Percentiles rank a stretch among this genome's conserved stretches.
Evolutionary conservation across 2,113 vertebrate genomes (phyloP).

Genomic region (Phocoena sinus): DNA sequence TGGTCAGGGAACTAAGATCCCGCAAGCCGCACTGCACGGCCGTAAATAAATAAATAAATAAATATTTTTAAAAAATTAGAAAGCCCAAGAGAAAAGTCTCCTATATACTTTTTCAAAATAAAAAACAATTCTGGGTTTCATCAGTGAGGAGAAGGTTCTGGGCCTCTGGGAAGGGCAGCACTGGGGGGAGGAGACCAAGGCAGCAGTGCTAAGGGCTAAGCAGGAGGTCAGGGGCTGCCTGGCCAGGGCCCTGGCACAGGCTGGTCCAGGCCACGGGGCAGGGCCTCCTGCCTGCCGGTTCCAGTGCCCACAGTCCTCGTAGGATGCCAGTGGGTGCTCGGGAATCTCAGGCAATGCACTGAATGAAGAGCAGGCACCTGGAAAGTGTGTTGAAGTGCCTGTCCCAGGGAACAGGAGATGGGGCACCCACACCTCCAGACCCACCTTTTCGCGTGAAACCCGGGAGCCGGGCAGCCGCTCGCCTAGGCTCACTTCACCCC

Average conservation of each 20-base stretch:
- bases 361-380: neutral
- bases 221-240: neutral
- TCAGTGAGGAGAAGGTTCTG: fast-evolving
- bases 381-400: neutral
- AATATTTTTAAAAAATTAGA: neutral
- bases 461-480: neutral
- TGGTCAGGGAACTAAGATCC: neutral
- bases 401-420: neutral
- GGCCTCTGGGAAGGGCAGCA: fast-evolving
- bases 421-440: fast-evolving
- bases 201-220: fast-evolving
- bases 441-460: neutral
- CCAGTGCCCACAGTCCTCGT: fast-evolving
- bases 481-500: neutral
- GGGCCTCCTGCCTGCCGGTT: too few relatives aligned
- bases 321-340: neutral
- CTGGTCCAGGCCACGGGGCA: fast-evolving
- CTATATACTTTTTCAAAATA: neutral
- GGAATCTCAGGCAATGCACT: fast-evolving
- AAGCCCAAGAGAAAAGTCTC: neutral
- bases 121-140: neutral
- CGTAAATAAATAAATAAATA: fast-evolving
- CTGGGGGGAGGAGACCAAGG: fast-evolving
- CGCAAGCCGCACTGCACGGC: neutral
- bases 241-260: neutral